A percentile compares a stretch with the other conserved stretches of the same genome.
Evolutionary conservation across 2,888 invertebrate species (phyloP).

Genomic region (Dasysyrphus tricinctus): DNA sequence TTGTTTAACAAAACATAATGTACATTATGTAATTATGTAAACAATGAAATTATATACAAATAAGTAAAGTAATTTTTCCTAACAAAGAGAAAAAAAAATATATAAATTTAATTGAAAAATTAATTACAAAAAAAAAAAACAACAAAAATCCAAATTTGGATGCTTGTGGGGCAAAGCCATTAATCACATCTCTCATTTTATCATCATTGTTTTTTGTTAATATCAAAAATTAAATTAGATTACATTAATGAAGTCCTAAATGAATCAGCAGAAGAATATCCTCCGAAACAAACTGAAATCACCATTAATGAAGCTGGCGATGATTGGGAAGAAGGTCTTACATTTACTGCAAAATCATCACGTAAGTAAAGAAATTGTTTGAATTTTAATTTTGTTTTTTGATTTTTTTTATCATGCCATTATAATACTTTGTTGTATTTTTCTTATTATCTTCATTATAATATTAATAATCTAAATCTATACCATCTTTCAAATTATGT

Average conservation of each 20-base stretch:
- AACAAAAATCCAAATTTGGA: slow-evolving; percentile 51
- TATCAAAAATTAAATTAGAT: slow-evolving; percentile 85
- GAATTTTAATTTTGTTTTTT: slow-evolving; percentile 61
- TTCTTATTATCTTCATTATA: slow-evolving; percentile 20
- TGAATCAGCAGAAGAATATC: slow-evolving; percentile 85
- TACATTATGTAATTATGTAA: background rate
- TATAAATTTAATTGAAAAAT: slow-evolving; percentile 20
- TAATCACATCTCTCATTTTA: slow-evolving; percentile 71
- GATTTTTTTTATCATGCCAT: slow-evolving; percentile 76
- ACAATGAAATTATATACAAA: background rate
- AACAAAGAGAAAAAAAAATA: background rate
- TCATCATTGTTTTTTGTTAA: slow-evolving; percentile 73
- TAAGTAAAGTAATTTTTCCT: slow-evolving; percentile 13
- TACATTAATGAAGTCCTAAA: slow-evolving; percentile 93
- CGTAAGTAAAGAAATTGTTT: slow-evolving; percentile 86
- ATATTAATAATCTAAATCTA: slow-evolving; percentile 61
- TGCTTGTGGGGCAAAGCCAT: slow-evolving; percentile 74
- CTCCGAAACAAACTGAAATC: slow-evolving; percentile 81
- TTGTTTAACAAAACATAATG: background rate
- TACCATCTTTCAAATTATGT: slow-evolving; percentile 73
- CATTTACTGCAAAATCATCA: slow-evolving; percentile 94
- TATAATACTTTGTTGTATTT: slow-evolving; percentile 64
- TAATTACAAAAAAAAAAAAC: slow-evolving; percentile 10
- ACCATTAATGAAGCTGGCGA: slow-evolving; percentile 85
- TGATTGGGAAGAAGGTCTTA: slow-evolving; percentile 94